phyloP scores from a whole-genome alignment of 2,888 invertebrate genomes.

The Diploptera punctata region DNA sequence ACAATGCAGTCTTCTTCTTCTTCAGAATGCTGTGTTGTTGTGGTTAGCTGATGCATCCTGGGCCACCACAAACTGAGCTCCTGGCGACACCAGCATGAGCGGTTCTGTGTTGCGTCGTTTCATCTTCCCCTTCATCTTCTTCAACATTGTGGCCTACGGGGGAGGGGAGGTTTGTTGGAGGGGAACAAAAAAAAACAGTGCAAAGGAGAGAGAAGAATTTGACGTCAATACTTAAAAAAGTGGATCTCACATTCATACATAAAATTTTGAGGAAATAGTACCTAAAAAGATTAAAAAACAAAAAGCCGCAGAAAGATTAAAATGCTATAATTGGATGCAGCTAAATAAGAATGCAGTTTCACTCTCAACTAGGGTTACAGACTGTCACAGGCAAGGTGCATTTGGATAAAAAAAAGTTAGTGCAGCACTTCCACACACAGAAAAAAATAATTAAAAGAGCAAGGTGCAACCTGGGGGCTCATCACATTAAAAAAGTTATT shows the following conservation, averaged over 20 bases:
- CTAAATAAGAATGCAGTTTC: background rate
- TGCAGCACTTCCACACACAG: background rate
- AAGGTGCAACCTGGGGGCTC: slow-evolving; percentile 6
- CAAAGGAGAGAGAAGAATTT: slow-evolving; percentile 47
- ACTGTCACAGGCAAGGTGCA: slow-evolving; percentile 5
- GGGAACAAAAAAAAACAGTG: slow-evolving; percentile 53
- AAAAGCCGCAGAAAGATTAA: slow-evolving; percentile 5
- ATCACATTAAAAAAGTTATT: background rate
- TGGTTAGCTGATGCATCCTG: slow-evolving; percentile 41
- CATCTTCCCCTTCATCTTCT: slow-evolving; percentile 97
- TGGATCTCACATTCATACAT: slow-evolving; percentile 36
- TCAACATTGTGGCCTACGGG: slow-evolving; percentile 98
- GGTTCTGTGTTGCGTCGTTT: slow-evolving; percentile 94
- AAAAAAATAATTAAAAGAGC: background rate
- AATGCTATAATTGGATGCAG: background rate
- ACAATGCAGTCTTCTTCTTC: slow-evolving; percentile 3
- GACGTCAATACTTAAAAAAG: slow-evolving; percentile 40
- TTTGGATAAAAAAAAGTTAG: too few species aligned
- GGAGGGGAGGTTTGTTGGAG: slow-evolving; percentile 51
- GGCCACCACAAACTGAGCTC: slow-evolving; percentile 51
- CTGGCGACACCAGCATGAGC: slow-evolving; percentile 67
- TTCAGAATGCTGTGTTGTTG: slow-evolving; percentile 43
- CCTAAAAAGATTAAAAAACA: background rate
- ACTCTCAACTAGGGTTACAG: too few species aligned
- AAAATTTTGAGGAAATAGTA: slow-evolving; percentile 32